These are phyloP conservation scores for Crotalus viridis DNA, from an alignment of 2,113 vertebrate species.

Conservation along the genomic window DNA sequence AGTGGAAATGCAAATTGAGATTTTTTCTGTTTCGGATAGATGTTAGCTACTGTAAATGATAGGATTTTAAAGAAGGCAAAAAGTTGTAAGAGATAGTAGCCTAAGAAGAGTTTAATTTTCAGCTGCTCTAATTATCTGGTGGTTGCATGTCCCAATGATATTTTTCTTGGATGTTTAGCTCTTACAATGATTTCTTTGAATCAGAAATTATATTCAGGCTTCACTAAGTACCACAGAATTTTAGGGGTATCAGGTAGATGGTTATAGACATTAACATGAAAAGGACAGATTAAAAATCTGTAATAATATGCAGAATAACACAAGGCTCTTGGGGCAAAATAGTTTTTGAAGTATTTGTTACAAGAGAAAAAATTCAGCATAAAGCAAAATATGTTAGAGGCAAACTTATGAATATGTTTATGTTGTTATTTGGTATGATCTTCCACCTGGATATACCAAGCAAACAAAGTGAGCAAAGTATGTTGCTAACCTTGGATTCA, in stretches of 20 bases:
- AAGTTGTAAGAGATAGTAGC: neutral
- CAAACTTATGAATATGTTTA: neutral
- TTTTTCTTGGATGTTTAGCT: neutral
- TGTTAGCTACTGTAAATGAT: neutral
- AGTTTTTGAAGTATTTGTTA: neutral
- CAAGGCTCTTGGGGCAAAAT: neutral
- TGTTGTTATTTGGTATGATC: neutral
- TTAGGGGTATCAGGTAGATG: neutral
- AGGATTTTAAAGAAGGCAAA: neutral
- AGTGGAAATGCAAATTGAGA: neutral
- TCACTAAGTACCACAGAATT: neutral
- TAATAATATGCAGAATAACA: neutral
- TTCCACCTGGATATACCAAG: neutral
- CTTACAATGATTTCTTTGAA: neutral
- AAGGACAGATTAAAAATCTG: neutral
- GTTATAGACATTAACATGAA: neutral
- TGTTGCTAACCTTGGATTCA: neutral
- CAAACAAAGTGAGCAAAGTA: neutral
- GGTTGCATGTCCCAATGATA: neutral
- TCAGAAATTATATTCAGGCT: neutral
- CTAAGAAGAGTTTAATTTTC: neutral
- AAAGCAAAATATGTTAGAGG: neutral
- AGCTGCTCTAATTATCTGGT: neutral
- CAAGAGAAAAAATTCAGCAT: neutral
- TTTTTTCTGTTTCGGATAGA: neutral